Evolutionary conservation across 2,888 invertebrate species (phyloP).

Genomic region (Arge pagana): DNA sequence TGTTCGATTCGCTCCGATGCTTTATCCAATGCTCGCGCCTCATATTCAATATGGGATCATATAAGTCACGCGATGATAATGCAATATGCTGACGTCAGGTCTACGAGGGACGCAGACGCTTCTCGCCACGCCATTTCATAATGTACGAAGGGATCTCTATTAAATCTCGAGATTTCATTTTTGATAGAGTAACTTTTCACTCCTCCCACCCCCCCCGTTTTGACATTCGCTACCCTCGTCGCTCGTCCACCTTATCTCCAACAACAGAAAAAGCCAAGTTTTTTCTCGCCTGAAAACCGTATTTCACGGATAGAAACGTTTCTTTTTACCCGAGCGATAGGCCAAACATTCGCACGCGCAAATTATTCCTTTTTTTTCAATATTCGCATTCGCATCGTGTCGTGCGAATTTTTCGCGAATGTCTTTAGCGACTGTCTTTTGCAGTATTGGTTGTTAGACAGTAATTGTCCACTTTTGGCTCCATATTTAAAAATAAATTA

Average conservation of each 20-base stretch:
- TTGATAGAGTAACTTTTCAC: slow-evolving; percentile 24
- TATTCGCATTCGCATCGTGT: no score
- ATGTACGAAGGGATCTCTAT: slow-evolving; percentile 38
- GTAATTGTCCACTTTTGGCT: no score
- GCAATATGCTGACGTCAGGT: slow-evolving; percentile 52
- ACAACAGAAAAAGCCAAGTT: neutral
- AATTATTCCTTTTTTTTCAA: no score
- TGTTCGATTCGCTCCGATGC: no score
- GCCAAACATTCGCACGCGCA: neutral
- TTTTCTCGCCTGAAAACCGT: neutral
- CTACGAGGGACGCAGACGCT: no score
- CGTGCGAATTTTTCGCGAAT: no score
- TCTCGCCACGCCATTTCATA: no score
- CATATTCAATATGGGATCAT: slow-evolving; percentile 50
- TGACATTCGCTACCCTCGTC: slow-evolving; percentile 4
- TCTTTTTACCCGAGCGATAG: slow-evolving; percentile 4
- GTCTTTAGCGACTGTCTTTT: no score
- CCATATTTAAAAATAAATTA: no score
- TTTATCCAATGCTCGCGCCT: slow-evolving; percentile 16
- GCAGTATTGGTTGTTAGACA: no score
- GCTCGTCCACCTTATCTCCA: neutral
- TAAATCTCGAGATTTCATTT: slow-evolving; percentile 44
- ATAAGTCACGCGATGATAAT: slow-evolving; percentile 51
- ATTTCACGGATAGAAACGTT: slow-evolving; percentile 5
- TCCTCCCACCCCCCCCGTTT: slow-evolving; percentile 6